Conservation (phyloP, 2,797 vertebrate genomes). For the Gephyroberyx darwinii region DNA sequence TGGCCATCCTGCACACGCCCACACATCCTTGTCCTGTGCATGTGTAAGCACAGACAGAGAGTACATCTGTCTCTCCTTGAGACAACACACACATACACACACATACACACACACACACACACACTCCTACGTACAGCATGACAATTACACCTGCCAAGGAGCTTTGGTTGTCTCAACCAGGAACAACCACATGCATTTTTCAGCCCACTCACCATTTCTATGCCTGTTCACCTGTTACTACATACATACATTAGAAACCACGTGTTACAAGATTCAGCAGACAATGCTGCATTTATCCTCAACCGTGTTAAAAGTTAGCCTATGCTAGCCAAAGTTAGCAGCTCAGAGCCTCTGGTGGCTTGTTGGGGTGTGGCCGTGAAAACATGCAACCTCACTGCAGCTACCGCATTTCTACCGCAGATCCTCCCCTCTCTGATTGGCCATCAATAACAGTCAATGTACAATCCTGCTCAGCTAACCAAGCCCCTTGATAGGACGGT, state of each 20-base stretch:
- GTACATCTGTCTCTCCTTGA: conserved; percentile 50
- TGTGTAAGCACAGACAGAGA: conserved; percentile 49
- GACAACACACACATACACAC: conserved; percentile 23
- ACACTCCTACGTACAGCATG: conserved; percentile 26
- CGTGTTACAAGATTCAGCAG: background rate
- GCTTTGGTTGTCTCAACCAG: conserved; percentile 23
- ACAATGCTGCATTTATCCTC: background rate
- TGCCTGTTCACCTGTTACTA: conserved; percentile 2
- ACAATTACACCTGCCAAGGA: conserved; percentile 37
- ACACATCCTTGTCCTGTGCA: conserved; percentile 30
- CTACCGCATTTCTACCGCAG: conserved; percentile 73
- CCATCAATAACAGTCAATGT: conserved; percentile 67
- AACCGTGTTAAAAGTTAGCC: background rate
- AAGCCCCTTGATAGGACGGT: conserved; percentile 25
- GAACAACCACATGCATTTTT: conserved; percentile 28
- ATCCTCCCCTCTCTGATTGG: conserved; percentile 63
- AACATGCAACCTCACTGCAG: conserved; percentile 80
- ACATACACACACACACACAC: too few species aligned
- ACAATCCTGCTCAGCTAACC: conserved; percentile 38
- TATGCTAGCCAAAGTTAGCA: conserved; percentile 43
- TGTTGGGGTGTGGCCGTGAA: conserved; percentile 73
- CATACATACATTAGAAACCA: background rate
- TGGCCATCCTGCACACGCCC: conserved; percentile 32
- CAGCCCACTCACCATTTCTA: conserved; percentile 11
- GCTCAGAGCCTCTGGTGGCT: conserved; percentile 19